phyloP scores from a whole-genome alignment of 1,140 invertebrate species.

The Drosophila orosa region DNA sequence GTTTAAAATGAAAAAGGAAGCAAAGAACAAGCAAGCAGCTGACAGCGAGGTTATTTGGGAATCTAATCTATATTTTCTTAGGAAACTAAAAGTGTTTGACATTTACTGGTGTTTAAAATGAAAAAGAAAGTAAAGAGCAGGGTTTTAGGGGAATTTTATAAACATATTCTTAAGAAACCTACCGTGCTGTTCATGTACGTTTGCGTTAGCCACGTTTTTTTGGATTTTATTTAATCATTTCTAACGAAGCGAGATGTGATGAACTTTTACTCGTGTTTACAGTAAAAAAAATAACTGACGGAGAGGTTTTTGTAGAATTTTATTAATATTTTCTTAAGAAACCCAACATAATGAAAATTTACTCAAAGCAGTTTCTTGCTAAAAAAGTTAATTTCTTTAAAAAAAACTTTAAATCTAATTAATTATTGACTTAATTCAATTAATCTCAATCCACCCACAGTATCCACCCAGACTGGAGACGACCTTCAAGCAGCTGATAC shows the following conservation, averaged over 20 bases:
- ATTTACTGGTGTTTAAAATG: neutral
- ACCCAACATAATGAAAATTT: too few species aligned
- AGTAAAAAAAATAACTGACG: too few species aligned
- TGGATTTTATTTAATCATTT: neutral
- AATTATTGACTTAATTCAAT: neutral
- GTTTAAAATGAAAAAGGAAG: too few species aligned
- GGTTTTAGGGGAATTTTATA: neutral
- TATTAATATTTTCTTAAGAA: too few species aligned
- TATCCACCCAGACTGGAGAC: slow-evolving; percentile 73
- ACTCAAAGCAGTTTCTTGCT: neutral
- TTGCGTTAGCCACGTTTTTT: too few species aligned
- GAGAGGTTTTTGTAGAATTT: neutral
- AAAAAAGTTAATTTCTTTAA: neutral
- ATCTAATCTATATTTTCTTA: neutral
- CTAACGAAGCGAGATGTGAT: neutral
- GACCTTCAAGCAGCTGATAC: slow-evolving; percentile 65
- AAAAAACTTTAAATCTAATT: neutral
- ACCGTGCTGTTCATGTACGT: too few species aligned
- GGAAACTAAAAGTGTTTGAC: neutral
- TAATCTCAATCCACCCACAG: slow-evolving; percentile 28
- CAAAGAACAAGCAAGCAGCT: too few species aligned
- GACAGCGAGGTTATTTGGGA: neutral
- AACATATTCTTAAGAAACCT: too few species aligned
- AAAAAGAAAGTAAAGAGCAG: neutral
- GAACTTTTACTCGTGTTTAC: too few species aligned